A percentile compares a stretch with the other conserved stretches of the same genome.
Evolutionary conservation across 2,113 vertebrate genomes (phyloP).

Genomic region (Gnathonemus longibarbis): DNA sequence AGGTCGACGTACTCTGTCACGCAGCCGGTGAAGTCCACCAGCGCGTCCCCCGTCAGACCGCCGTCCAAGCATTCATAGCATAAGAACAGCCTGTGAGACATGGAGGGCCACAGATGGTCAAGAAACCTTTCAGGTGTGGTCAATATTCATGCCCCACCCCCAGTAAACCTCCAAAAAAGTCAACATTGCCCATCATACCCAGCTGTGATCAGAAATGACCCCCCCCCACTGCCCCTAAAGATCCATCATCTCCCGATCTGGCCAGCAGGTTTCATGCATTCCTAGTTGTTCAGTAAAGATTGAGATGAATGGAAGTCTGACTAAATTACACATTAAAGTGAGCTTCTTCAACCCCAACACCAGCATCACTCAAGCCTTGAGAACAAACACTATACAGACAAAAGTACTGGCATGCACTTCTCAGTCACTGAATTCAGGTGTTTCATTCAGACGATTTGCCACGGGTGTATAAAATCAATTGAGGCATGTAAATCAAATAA

Average conservation of each 20-base stretch:
- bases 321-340: neutral
- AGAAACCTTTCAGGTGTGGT: neutral
- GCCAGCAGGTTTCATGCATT: neutral
- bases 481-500: too few relatives aligned
- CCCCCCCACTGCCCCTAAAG: neutral
- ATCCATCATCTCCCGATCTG: neutral
- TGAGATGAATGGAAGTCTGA: neutral
- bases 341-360: neutral
- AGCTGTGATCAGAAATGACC: neutral
- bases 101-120: neutral
- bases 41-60: conserved; percentile 81
- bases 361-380: neutral
- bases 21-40: conserved; percentile 90
- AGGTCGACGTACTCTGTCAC: conserved; percentile 75
- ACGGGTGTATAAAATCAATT: neutral
- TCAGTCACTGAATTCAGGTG: too few relatives aligned
- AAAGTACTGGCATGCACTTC: too few relatives aligned
- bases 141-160: neutral
- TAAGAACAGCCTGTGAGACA: conserved; percentile 66
- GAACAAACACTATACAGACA: neutral
- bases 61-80: conserved; percentile 87
- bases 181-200: neutral
- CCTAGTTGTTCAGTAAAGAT: neutral
- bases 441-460: too few relatives aligned
- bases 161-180: neutral